phyloP scores from a whole-genome alignment of 2,797 vertebrate genomes.

The Fringilla coelebs region DNA sequence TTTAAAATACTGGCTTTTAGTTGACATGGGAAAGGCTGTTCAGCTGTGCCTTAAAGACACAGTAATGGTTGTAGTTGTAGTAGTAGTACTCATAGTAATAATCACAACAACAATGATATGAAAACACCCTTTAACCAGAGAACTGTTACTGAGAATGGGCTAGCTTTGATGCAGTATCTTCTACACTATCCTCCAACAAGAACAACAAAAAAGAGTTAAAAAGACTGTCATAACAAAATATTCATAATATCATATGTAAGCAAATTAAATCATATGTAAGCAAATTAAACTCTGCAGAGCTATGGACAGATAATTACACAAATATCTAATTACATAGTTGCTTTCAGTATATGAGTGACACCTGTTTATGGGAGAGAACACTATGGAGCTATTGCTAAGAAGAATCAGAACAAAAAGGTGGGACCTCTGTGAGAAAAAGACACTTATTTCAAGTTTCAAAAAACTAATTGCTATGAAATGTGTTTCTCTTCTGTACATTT shows the following conservation, averaged over 20 bases:
- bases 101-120: not conserved
- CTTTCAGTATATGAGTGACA: not conserved
- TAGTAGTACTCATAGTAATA: not conserved
- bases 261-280: not conserved
- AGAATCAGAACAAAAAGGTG: not conserved
- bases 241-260: not conserved
- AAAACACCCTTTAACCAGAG: not conserved
- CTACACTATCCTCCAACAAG: not conserved
- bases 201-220: not conserved
- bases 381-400: not conserved
- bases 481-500: not conserved
- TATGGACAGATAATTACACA: not conserved
- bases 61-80: not conserved
- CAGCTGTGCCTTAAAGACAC: not conserved
- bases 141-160: not conserved
- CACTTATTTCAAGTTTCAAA: not conserved
- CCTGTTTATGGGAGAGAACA: not conserved
- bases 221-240: not conserved
- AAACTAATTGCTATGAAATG: rapidly evolving
- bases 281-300: not conserved
- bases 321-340: not conserved
- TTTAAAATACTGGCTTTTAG: not conserved
- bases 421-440: not conserved
- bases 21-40: not conserved
- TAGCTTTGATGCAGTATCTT: not conserved